Evolutionary conservation across 1,140 invertebrate genomes (phyloP).

Genomic region (Philopotamus ludificatus): DNA sequence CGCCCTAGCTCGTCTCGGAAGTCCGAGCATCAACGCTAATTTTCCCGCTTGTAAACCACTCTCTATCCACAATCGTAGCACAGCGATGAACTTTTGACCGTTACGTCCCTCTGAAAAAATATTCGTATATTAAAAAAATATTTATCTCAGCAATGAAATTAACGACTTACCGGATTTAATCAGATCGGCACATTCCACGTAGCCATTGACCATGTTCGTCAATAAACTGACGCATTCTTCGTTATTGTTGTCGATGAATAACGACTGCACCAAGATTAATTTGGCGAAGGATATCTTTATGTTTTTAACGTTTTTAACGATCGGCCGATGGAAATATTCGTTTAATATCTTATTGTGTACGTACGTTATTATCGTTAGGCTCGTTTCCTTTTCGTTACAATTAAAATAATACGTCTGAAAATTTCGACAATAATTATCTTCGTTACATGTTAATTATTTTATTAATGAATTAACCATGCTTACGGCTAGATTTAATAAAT

Average conservation of each 20-base stretch:
- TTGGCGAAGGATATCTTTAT: conserved; percentile 31
- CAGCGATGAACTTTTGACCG: not conserved
- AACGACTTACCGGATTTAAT: conserved; percentile 14
- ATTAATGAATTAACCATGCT: no score
- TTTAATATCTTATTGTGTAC: conserved; percentile 30
- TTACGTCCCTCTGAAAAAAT: conserved; percentile 4
- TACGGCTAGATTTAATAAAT: conserved; percentile 35
- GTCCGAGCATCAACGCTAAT: conserved; percentile 19
- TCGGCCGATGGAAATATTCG: conserved; percentile 4
- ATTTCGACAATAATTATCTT: no score
- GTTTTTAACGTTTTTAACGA: conserved; percentile 22
- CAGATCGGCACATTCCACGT: conserved; percentile 29
- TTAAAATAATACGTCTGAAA: conserved; percentile 16
- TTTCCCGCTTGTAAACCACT: conserved; percentile 19
- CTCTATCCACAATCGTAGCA: conserved; percentile 24
- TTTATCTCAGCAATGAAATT: not conserved
- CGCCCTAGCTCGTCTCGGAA: conserved; percentile 27
- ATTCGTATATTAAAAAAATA: not conserved
- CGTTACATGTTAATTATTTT: no score
- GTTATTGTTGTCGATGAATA: conserved; percentile 11
- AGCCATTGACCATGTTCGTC: conserved; percentile 20
- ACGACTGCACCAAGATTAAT: conserved; percentile 24
- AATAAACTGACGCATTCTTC: conserved; percentile 23
- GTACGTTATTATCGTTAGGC: conserved; percentile 16
- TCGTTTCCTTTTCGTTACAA: conserved; percentile 22